Evolutionary conservation across 2,888 invertebrate species (phyloP).

Genomic region (Idaea dimidiata): DNA sequence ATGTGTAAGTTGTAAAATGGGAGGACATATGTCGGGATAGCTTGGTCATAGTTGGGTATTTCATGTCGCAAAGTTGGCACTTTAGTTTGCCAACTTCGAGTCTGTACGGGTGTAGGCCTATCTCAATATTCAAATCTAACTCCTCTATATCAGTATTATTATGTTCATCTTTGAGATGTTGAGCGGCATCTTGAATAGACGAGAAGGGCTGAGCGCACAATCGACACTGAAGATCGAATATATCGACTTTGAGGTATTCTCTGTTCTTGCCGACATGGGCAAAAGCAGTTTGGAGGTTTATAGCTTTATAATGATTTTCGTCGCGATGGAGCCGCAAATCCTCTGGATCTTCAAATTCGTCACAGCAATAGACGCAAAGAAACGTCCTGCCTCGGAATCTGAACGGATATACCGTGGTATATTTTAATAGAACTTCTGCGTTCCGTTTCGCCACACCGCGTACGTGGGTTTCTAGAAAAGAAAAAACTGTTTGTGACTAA

Average conservation of each 20-base stretch:
- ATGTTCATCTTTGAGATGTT: conserved; percentile 52
- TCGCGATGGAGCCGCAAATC: conserved; percentile 57
- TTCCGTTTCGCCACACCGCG: conserved; percentile 60
- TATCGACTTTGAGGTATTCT: conserved; percentile 65
- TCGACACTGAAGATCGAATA: conserved; percentile 55
- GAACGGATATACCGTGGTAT: conserved; percentile 68
- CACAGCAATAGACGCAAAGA: conserved; percentile 69
- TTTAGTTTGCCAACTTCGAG: conserved; percentile 53
- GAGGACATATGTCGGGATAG: conserved; percentile 61
- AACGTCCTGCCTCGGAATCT: conserved; percentile 55
- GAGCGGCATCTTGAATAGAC: conserved; percentile 46
- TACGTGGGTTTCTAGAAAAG: conserved; percentile 58
- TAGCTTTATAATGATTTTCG: conserved; percentile 42
- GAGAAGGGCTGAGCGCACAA: conserved; percentile 46
- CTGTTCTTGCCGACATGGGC: conserved; percentile 52
- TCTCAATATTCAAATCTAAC: conserved; percentile 48
- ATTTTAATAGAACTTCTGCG: conserved; percentile 64
- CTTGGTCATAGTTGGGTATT: conserved; percentile 53
- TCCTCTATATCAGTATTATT: conserved; percentile 31
- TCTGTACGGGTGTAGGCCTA: conserved; percentile 61
- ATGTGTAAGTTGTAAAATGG: conserved; percentile 61
- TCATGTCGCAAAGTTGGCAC: conserved; percentile 54
- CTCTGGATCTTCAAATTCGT: conserved; percentile 53
- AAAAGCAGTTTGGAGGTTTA: conserved; percentile 59
- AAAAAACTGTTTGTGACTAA: conserved; percentile 40